Base-by-base conservation (phyloP, 2,888 invertebrate species). In the Lapara coniferarum region DNA sequence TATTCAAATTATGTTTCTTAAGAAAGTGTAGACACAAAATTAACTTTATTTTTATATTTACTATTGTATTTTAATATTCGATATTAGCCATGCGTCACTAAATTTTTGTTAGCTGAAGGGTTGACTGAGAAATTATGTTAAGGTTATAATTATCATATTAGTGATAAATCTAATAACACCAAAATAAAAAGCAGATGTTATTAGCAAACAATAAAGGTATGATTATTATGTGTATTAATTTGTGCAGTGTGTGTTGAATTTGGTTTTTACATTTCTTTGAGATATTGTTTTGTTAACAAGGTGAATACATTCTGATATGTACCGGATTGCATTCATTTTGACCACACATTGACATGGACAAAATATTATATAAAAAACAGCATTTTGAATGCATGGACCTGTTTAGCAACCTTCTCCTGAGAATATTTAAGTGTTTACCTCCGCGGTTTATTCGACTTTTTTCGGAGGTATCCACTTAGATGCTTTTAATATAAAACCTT, bases 301-400 rank as follows among this genome's bases (percentile, higher is more conserved):
- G 74, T 89, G 89, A 83, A 82, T 89, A 78, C 86, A 87, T 75
- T 81, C 78, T 69, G 77, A 80, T 68, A 30, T 53, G 58, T 71
- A 70, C 77, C 77, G 78, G 82, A 77, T 78, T 90, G 87, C 77
- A 85, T 87, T 86, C 86, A 87, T 85, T 91, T 91, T 91, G 89
- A 75, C 73, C 70, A 71, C 71, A 70, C 73, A 77, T 78, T 71
- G 66, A 80, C 63, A 63, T 63, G 49, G 63, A 49, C 19, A 49
- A 82, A 81, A 80, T 79, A 82, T 81, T 80, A 71, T 37, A 80
- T 78, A 87, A 85, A 85, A 81, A 80, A 79, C 77, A 72, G 90
- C 90, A 90, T 91, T 92, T 82, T 85, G 82, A 91, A 92, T 92
- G 90, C 90, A 83, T 84, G 81, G 79, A 85, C 78, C 81, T 81